Conservation (phyloP, 2,888 invertebrate species). For the Syrista parreyssii region DNA sequence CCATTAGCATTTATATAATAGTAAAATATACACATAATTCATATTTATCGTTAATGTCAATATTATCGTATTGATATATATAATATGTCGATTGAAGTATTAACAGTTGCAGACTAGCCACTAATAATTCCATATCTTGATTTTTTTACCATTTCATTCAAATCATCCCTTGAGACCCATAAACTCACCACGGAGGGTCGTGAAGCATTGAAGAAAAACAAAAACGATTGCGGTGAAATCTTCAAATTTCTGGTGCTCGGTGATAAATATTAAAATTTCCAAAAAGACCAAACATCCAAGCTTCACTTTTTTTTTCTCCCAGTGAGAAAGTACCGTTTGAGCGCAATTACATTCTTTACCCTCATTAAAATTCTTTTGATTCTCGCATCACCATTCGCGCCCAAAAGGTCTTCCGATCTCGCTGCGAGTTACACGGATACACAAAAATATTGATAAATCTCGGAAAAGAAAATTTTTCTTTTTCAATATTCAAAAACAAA, state of each 20-base stretch:
- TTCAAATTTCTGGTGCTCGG: neutral
- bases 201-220: neutral
- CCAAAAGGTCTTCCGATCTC: neutral
- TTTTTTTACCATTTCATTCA: neutral
- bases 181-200: constrained; percentile 29
- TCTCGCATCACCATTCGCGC: neutral
- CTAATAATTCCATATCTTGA: constrained; percentile 38
- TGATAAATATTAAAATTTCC: neutral
- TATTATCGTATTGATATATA: constrained; percentile 48
- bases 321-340: neutral
- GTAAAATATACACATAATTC: constrained; percentile 57
- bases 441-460: neutral
- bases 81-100: constrained; percentile 51
- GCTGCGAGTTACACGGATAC: neutral
- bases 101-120: constrained; percentile 52
- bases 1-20: constrained; percentile 46
- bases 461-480: neutral
- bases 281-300: neutral
- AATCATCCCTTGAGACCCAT: constrained; percentile 30
- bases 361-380: neutral
- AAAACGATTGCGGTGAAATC: neutral
- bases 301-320: neutral
- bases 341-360: neutral
- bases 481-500: neutral
- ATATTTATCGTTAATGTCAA: constrained; percentile 48